Conservation (phyloP, 2,888 invertebrate species). For the Drosophila vallismaia region DNA sequence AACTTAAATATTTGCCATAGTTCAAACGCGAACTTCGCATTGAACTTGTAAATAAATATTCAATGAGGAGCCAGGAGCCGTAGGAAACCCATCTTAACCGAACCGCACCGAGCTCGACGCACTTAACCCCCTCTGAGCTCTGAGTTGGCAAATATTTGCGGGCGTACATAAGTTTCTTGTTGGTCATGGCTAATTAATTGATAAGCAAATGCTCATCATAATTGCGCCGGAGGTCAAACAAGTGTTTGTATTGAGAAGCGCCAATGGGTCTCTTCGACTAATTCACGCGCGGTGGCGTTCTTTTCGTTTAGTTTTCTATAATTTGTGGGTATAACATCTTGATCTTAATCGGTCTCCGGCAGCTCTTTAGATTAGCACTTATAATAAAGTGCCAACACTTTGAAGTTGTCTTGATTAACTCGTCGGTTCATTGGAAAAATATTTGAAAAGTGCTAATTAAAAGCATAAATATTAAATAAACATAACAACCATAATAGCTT, state of each 20-base stretch:
- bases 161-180: conserved; percentile 57
- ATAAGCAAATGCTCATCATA: conserved; percentile 69
- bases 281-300: background rate
- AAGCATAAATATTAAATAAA: too few relatives aligned
- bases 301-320: conserved; percentile 1
- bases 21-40: conserved; percentile 68
- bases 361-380: conserved; percentile 31
- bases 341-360: conserved; percentile 10
- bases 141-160: conserved; percentile 59
- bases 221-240: conserved; percentile 39
- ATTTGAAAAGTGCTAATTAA: too few relatives aligned
- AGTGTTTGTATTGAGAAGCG: conserved; percentile 19
- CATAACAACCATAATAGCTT: too few relatives aligned
- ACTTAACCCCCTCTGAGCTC: conserved; percentile 9
- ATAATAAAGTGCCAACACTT: conserved; percentile 8
- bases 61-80: conserved; percentile 27
- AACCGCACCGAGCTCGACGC: conserved; percentile 20
- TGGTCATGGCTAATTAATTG: conserved; percentile 73
- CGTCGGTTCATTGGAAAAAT: too few relatives aligned
- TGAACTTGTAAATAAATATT: conserved; percentile 68
- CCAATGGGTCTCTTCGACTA: conserved; percentile 1
- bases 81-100: conserved; percentile 41
- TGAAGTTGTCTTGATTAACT: background rate
- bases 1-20: conserved; percentile 71
- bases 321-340: conserved; percentile 5